Conservation (phyloP, 1,140 invertebrate species). For the Saccostrea glomerata region DNA sequence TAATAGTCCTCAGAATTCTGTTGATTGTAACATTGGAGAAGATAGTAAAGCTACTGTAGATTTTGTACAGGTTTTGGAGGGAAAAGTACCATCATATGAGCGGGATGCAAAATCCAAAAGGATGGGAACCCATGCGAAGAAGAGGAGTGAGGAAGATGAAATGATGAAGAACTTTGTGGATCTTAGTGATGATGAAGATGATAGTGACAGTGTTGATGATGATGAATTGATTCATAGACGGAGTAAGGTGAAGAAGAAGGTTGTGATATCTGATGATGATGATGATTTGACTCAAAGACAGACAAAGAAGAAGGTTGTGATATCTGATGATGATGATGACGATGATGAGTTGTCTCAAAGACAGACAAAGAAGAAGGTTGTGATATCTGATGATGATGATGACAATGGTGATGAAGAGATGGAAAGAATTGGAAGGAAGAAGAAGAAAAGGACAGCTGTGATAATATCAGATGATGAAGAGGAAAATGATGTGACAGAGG, state of each 20-base stretch:
- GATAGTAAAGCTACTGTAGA: background rate
- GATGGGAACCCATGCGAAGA: background rate
- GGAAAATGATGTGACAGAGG: conserved; percentile 49
- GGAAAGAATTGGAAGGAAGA: conserved; percentile 35
- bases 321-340: conserved; percentile 6
- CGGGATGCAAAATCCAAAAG: background rate
- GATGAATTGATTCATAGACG: background rate
- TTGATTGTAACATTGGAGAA: background rate
- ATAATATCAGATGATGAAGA: conserved; percentile 53
- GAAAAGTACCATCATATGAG: background rate
- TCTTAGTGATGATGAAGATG: conserved; percentile 30
- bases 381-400: background rate
- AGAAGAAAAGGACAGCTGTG: conserved; percentile 16
- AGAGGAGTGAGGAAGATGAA: background rate
- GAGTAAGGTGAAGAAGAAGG: background rate
- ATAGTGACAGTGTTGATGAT: conserved; percentile 14
- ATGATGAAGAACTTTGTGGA: background rate
- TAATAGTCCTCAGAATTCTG: background rate
- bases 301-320: background rate
- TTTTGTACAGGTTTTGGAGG: background rate
- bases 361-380: background rate
- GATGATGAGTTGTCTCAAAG: background rate
- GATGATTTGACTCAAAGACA: background rate
- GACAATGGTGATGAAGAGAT: background rate
- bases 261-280: background rate